A percentile compares a stretch with the other conserved stretches of the same genome.
Conservation (phyloP, 2,113 vertebrate genomes). For the Eurystomus gularis region DNA sequence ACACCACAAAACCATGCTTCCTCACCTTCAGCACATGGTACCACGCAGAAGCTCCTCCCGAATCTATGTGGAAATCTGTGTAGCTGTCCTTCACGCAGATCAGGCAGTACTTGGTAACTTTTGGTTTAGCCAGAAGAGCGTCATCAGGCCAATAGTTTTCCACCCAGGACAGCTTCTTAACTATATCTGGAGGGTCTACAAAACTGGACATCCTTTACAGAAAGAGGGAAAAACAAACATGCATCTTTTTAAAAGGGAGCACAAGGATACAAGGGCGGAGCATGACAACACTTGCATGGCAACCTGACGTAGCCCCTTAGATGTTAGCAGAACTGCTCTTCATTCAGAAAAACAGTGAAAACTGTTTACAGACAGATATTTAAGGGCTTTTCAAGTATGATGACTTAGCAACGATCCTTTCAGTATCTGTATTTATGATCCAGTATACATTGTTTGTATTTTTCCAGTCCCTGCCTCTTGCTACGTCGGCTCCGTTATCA, state of each 20-base stretch:
- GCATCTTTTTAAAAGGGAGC: not conserved
- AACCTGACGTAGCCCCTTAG: not conserved
- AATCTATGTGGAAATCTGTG: constrained; percentile 97
- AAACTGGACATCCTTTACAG: constrained; percentile 90
- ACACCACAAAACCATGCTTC: accelerated
- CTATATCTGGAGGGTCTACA: constrained; percentile 93
- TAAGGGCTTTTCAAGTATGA: not conserved
- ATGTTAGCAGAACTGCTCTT: not conserved
- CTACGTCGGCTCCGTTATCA: not conserved
- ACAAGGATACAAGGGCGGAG: not conserved
- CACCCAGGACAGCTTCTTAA: constrained; percentile 93
- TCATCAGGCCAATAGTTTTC: constrained; percentile 97
- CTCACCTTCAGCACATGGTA: constrained; percentile 95
- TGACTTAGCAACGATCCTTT: not conserved
- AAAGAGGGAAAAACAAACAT: not conserved
- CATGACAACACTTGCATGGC: accelerated
- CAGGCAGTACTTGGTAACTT: constrained; percentile 97
- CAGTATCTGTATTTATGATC: not conserved
- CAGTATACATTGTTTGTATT: not conserved
- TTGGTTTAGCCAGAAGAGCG: constrained; percentile 92
- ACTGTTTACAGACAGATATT: not conserved
- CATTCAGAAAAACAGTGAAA: not conserved
- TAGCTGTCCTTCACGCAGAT: constrained; percentile 99
- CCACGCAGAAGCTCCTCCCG: constrained; percentile 93
- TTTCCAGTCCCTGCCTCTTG: not conserved